These are phyloP conservation scores for Stylophora pistillata DNA, from an alignment of 64 coral and sea anemone species.

Conservation along the genomic window DNA sequence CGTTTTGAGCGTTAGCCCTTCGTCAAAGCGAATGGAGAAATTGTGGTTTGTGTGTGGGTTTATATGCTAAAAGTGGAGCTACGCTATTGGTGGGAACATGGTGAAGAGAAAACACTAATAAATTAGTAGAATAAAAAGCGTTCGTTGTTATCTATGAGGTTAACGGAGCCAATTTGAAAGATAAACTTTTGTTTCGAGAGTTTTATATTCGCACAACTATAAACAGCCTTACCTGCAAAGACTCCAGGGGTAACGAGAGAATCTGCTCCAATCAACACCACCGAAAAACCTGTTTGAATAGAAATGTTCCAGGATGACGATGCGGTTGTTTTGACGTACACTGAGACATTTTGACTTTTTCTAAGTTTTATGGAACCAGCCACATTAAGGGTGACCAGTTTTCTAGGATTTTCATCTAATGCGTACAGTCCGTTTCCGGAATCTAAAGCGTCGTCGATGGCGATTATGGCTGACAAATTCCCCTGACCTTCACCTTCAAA, in stretches of 20 bases:
- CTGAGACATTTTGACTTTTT: constrained; percentile 7
- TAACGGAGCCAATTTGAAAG: too few relatives aligned
- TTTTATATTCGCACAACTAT: too few relatives aligned
- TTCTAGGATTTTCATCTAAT: not conserved
- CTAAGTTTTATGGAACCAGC: constrained; percentile 14
- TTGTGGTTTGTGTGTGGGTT: too few relatives aligned
- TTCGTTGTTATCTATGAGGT: too few relatives aligned
- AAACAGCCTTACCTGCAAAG: constrained; percentile 22
- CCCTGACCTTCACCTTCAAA: not conserved
- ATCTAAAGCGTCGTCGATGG: constrained; percentile 25
- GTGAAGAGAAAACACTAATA: too few relatives aligned
- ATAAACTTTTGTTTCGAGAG: too few relatives aligned
- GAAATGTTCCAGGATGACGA: constrained; percentile 2
- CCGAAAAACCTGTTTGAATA: not conserved
- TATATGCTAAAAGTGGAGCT: too few relatives aligned
- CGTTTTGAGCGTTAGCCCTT: too few relatives aligned
- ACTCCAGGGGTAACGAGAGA: not conserved
- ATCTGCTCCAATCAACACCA: constrained; percentile 35
- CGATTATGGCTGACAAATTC: constrained; percentile 6
- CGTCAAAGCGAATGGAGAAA: too few relatives aligned
- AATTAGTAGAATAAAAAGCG: too few relatives aligned
- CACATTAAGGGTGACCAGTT: constrained; percentile 18
- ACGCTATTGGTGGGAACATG: too few relatives aligned
- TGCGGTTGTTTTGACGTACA: not conserved
- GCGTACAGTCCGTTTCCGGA: not conserved